Base-by-base conservation (phyloP, 1,140 invertebrate genomes). In the Drosophila dunni region DNA sequence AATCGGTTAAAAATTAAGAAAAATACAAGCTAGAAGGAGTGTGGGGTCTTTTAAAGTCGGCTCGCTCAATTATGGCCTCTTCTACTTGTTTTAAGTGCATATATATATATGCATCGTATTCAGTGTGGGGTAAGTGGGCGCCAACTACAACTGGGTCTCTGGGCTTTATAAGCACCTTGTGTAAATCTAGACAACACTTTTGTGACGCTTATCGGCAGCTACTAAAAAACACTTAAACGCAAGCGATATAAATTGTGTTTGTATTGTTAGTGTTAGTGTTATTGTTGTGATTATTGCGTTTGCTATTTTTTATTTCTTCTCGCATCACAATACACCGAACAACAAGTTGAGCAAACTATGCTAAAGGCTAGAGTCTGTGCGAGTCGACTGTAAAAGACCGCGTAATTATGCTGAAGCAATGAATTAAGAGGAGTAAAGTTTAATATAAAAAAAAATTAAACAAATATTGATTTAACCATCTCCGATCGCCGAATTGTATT, bases 201-300 rank as follows among this genome's bases (percentile, higher is more conserved):
- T 11, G 42, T 64, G 24, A 60, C 76, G 67, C 83, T 88, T 86
- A 86, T 86, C 83, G 83, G 71, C 83, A 86, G 57, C 60, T 60
- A 67, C 36, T 60, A 57, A 72, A 54, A 77, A 58, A 61, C 60
- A 79, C 70, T 81, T 66, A 42, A 79, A 48, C 56, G 42, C 58
- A 53, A 42, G 36, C 33, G 17, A 44, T 68, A 68, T 72, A 66
- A 72, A 65, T 74, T 72, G 54, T 15, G 6, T n/a, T 34, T 54
- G 20, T 56, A 62, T 74, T 72, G 50, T 34, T 11, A 11, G 20
- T 63, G 33, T 63, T n/a, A 40, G 44, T 44, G 15, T 29, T 58
- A 24, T 42, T 36, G 1, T 64, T 56, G 63, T 20, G 3, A 13
- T 42, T 57, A 4, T 24, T 48, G 36, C 65, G 8, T 13, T 29